Conservation (phyloP, 2,797 vertebrate species). For the Eutrigla gurnardus region DNA sequence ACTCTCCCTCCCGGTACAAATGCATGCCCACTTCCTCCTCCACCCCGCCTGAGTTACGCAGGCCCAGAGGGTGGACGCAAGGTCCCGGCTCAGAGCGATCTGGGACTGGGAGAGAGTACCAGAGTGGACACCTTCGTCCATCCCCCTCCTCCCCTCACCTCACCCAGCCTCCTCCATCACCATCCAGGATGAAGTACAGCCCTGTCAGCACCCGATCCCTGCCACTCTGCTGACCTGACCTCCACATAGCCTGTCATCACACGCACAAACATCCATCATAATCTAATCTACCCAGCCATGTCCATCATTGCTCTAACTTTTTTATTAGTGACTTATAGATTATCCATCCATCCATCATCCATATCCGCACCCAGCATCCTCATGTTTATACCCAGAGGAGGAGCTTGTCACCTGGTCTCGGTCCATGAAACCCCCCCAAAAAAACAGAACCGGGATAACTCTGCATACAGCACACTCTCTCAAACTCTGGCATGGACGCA, state of each 20-base stretch:
- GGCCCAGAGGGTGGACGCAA: constrained; percentile 68
- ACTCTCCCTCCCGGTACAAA: constrained; percentile 54
- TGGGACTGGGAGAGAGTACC: constrained; percentile 27
- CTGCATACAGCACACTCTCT: constrained; percentile 21
- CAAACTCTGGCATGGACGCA: constrained; percentile 23
- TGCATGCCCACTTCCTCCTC: constrained; percentile 46
- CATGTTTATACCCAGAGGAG: constrained; percentile 34
- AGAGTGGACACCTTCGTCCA: constrained; percentile 57
- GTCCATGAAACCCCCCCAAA: constrained; percentile 24
- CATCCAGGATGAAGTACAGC: constrained; percentile 69
- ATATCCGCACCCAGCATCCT: constrained; percentile 24
- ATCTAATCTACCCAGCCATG: constrained; percentile 37
- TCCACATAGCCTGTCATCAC: constrained; percentile 2
- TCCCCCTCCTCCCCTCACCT: constrained; percentile 81
- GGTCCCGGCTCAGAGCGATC: constrained; percentile 45
- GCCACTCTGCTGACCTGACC: constrained; percentile 73
- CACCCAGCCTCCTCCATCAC: constrained; percentile 71
- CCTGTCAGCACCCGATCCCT: constrained; percentile 82
- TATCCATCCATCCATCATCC: constrained; percentile 32
- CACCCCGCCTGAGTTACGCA: constrained; percentile 65
- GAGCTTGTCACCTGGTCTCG: constrained; percentile 30
- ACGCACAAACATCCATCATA: constrained; percentile 37
- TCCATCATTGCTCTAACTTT: constrained; percentile 55
- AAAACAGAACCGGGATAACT: constrained; percentile 38
- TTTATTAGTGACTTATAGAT: constrained; percentile 43